Base-by-base conservation (phyloP, 2,888 invertebrate species). In the Orchestes rusci region DNA sequence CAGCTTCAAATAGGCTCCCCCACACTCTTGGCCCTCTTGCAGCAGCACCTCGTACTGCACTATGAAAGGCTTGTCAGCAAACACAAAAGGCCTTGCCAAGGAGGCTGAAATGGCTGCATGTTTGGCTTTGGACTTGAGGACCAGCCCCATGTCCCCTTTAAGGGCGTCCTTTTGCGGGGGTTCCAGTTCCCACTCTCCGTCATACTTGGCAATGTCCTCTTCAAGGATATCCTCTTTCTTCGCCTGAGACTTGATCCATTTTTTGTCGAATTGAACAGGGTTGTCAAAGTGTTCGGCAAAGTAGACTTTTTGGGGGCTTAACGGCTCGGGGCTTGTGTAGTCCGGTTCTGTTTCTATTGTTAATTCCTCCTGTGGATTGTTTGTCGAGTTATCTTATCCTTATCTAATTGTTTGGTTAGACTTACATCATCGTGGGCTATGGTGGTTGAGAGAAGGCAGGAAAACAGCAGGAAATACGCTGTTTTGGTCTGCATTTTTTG, bases 11-110 rank as follows among this genome's bases (percentile, higher is more conserved):
- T 99, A 99, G 5, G 96, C 94, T 7, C 99, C 99, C 33, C 99
- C 99, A 69, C 99, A 99, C 68, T 96, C 96, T 71, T 95, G 94
- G 1, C 95, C 96, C 61, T 94, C 92, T 79, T 97, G 83, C 52
- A 94, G 84, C 45, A 84, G 84, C 3, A 63, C 62, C 74, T 92
- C 92, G 72, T 91, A 97, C 69, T 99, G 97, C 3, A 96, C 84
- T 48, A 99, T 74, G 28, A 89, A 68, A 0, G 92, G 90, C 59
- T 85, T 89, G 44, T 80, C 77, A 33, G 73, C 73, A 67, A 99
- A 97, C 37, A 80, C 76, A 67, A 93, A 96, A 0, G 86, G 84
- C 62, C 77, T 81, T 43, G 73, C 74, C 12, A 99, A 70, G 19
- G 77, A 74, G 2, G 90, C 75, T 2, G 95, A 76, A 51, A 97